Evolutionary conservation across 2,888 invertebrate genomes (phyloP).

Genomic region (Synanthedon vespiformis): DNA sequence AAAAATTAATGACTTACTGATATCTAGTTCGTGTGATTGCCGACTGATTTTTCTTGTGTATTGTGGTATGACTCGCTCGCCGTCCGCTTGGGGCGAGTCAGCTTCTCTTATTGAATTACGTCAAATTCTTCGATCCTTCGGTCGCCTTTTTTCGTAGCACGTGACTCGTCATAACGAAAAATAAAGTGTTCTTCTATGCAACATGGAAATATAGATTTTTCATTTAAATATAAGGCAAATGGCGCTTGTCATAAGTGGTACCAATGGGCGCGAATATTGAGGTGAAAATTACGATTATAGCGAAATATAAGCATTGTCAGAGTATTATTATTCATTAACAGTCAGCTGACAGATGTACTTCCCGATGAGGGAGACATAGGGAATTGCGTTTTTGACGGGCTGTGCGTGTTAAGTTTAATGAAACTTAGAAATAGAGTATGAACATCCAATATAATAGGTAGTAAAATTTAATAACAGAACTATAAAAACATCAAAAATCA

Average conservation of each 20-base stretch:
- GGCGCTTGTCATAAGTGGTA: background rate
- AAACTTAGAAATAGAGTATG: no score
- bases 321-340: no score
- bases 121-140: slow-evolving; percentile 24
- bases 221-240: background rate
- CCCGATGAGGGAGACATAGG: no score
- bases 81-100: slow-evolving; percentile 30
- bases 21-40: no score
- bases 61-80: slow-evolving; percentile 6
- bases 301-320: no score
- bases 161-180: slow-evolving; percentile 19
- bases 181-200: slow-evolving; percentile 29
- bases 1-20: no score
- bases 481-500: no score
- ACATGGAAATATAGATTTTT: background rate
- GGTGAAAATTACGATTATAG: background rate
- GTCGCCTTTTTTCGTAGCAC: slow-evolving; percentile 19
- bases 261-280: background rate
- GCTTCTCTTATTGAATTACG: slow-evolving; percentile 50
- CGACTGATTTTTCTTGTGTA: background rate
- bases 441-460: no score
- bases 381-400: no score
- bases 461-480: no score
- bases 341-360: no score
- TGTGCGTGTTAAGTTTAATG: no score